phyloP scores from a whole-genome alignment of 2,888 invertebrate genomes.

The Andrena bicolor region DNA sequence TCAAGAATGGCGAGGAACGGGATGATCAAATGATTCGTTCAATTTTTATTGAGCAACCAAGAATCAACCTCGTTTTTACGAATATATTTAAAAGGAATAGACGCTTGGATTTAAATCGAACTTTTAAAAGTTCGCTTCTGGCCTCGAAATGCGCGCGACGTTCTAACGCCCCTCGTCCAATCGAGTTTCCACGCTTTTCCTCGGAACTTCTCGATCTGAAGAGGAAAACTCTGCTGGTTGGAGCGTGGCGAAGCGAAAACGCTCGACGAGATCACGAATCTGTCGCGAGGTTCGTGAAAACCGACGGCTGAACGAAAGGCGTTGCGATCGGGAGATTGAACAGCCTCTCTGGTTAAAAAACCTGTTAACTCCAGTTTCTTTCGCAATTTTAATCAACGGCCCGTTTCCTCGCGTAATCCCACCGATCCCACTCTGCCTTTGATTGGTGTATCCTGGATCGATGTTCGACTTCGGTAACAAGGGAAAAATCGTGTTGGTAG shows the following conservation, averaged over 20 bases:
- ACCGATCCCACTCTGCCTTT: constrained; percentile 57
- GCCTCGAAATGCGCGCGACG: background rate
- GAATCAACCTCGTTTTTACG: no score
- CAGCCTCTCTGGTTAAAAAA: constrained; percentile 44
- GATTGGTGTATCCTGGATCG: constrained; percentile 20
- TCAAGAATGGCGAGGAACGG: no score
- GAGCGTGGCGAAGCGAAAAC: constrained; percentile 31
- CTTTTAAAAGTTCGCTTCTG: background rate
- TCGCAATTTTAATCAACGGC: constrained; percentile 70
- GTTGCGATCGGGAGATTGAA: constrained; percentile 55
- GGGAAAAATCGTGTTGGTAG: constrained; percentile 14
- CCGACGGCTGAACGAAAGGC: constrained; percentile 18
- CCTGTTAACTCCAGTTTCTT: constrained; percentile 65
- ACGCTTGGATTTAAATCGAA: no score
- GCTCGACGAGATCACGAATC: constrained; percentile 22
- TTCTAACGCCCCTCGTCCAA: background rate
- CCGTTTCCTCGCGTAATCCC: constrained; percentile 63
- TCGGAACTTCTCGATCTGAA: background rate
- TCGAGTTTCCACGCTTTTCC: constrained; percentile 11
- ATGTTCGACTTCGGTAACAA: background rate
- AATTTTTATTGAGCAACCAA: no score
- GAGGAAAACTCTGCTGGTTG: background rate
- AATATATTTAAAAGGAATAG: no score
- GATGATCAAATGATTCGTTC: no score
- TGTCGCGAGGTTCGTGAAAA: constrained; percentile 1